A percentile compares a stretch with the other conserved stretches of the same genome.
Conservation (phyloP, 37 sponge, comb jelly and placozoan species). For the Aplysina aerophoba region DNA sequence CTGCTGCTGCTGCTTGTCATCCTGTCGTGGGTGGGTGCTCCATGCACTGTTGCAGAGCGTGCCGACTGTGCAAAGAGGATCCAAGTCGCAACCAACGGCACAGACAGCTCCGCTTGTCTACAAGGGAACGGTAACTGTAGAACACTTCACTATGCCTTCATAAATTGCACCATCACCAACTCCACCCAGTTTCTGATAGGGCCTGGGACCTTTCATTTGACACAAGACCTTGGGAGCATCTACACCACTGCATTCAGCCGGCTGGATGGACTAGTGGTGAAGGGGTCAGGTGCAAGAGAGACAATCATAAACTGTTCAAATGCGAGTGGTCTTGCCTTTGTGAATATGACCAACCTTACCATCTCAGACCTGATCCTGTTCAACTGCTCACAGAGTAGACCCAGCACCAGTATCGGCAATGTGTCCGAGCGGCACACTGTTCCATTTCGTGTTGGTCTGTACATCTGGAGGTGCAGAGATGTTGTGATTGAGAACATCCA, state of each 20-base stretch:
- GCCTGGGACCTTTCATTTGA: not conserved
- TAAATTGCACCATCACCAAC: conserved; percentile 2
- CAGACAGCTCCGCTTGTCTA: not conserved
- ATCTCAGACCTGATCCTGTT: conserved; percentile 3
- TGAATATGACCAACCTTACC: conserved; percentile 18
- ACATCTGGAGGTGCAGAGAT: conserved; percentile 8
- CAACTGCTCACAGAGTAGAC: not conserved
- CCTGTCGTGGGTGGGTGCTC: too few species aligned
- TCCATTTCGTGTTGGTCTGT: conserved; percentile 6
- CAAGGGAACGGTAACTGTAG: not conserved
- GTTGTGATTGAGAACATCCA: not conserved
- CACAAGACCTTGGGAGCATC: not conserved
- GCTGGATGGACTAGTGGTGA: not conserved
- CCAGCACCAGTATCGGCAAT: not conserved
- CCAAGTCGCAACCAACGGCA: not conserved
- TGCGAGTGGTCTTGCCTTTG: conserved; percentile 8
- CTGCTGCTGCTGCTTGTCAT: too few species aligned
- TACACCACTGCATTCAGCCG: not conserved
- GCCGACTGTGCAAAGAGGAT: not conserved
- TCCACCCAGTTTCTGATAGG: not conserved
- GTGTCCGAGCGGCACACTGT: not conserved
- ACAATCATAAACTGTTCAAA: not conserved
- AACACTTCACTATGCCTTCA: conserved; percentile 4
- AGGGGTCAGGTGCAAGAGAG: not conserved
- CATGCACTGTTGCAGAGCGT: too few species aligned